Percentiles rank a stretch among this genome's conserved stretches.
Evolutionary conservation across 2,888 invertebrate genomes (phyloP).

Genomic region (Drosophila fungiperda): DNA sequence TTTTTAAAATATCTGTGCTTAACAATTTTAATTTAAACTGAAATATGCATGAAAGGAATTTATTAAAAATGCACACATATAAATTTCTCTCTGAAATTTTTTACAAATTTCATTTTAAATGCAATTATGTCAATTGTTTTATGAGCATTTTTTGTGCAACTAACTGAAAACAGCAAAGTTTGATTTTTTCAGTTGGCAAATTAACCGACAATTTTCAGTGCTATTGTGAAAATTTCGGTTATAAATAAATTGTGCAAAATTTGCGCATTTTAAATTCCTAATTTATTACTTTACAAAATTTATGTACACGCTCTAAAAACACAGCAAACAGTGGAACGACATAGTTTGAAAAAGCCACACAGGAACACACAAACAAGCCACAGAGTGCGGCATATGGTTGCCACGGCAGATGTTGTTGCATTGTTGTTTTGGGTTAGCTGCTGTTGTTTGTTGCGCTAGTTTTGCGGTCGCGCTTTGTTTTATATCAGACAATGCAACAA

Average conservation of each 20-base stretch:
- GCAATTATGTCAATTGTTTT: constrained; percentile 61
- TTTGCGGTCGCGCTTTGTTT: constrained; percentile 73
- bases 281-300: constrained; percentile 61
- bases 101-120: constrained; percentile 27
- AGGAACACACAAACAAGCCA: constrained; percentile 39
- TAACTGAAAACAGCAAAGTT: constrained; percentile 37
- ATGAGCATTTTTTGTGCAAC: constrained; percentile 29
- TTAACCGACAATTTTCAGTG: constrained; percentile 48
- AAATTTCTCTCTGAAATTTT: background rate
- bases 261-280: constrained; percentile 40
- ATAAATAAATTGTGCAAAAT: constrained; percentile 55
- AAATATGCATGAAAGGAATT: background rate
- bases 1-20: background rate
- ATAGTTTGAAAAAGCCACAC: constrained; percentile 37
- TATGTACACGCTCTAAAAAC: constrained; percentile 12
- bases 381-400: constrained; percentile 56
- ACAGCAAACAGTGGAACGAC: constrained; percentile 35
- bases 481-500: constrained; percentile 62
- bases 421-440: constrained; percentile 53
- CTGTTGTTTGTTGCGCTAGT: constrained; percentile 70
- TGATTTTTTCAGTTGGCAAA: constrained; percentile 64
- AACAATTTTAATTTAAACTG: background rate
- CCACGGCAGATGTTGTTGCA: constrained; percentile 26
- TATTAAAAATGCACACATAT: background rate
- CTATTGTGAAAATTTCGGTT: constrained; percentile 35